These are phyloP conservation scores for Sipha maydis DNA, from an alignment of 2,888 invertebrate species.

Conservation along the genomic window DNA sequence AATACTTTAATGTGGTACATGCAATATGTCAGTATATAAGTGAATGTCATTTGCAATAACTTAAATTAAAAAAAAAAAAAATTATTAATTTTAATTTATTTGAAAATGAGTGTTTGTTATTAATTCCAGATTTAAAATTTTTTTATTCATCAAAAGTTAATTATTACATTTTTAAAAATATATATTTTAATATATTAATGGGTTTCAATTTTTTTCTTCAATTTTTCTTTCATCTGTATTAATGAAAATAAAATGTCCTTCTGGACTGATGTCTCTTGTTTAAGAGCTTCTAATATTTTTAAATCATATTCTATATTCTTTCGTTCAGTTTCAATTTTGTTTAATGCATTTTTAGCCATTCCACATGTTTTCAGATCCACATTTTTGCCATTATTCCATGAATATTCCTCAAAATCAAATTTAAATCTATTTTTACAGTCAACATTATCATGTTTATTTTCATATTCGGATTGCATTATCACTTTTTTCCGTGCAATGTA, in stretches of 20 bases:
- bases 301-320: slow-evolving; percentile 28
- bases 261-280: slow-evolving; percentile 3
- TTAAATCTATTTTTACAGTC: neutral
- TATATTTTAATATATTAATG: neutral
- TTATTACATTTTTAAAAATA: too few relatives aligned
- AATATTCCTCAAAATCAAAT: slow-evolving; percentile 47
- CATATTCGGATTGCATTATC: neutral
- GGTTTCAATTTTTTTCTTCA: neutral
- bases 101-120: too few relatives aligned
- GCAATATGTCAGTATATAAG: too few relatives aligned
- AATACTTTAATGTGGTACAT: too few relatives aligned
- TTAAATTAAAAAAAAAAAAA: too few relatives aligned
- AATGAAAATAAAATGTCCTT: neutral
- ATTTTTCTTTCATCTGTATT: neutral
- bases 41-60: too few relatives aligned
- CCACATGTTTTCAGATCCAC: neutral
- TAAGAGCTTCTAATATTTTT: slow-evolving; percentile 16
- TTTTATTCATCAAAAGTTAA: too few relatives aligned
- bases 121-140: too few relatives aligned
- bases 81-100: too few relatives aligned
- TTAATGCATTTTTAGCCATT: neutral
- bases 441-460: neutral
- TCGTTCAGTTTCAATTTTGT: slow-evolving; percentile 34
- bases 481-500: neutral
- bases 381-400: neutral